Percentiles rank a stretch among this genome's conserved stretches.
These are phyloP conservation scores for Thymallus thymallus DNA, from an alignment of 2,113 vertebrate species.

Conservation along the genomic window DNA sequence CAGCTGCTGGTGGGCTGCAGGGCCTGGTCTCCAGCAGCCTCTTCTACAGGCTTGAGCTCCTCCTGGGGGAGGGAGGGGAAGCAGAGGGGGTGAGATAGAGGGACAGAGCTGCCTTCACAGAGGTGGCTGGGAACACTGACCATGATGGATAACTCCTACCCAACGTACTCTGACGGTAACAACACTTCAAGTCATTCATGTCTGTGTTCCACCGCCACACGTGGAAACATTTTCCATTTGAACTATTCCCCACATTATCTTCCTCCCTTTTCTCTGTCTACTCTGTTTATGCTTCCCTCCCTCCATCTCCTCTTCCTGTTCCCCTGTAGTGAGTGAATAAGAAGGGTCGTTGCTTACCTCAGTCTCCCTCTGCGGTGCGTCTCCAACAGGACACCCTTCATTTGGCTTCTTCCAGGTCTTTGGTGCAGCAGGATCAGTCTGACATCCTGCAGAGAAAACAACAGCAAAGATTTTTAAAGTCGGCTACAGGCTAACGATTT, in stretches of 20 bases:
- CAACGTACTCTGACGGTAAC: not conserved
- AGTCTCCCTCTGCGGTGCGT: conserved; percentile 68
- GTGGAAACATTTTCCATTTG: conserved; percentile 61
- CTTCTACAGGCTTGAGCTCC: conserved; percentile 73
- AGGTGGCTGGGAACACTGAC: conserved; percentile 14
- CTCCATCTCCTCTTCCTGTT: too few relatives aligned
- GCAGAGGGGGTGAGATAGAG: conserved; percentile 4
- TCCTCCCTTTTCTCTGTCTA: too few relatives aligned
- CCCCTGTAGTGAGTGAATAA: not conserved
- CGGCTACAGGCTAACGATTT: too few relatives aligned
- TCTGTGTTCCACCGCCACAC: conserved; percentile 37
- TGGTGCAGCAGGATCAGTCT: conserved; percentile 83
- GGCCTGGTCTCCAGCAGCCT: conserved; percentile 71
- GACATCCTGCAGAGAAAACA: conserved; percentile 72
- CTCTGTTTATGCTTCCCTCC: too few relatives aligned
- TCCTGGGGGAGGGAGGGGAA: conserved; percentile 63
- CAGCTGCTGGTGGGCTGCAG: conserved; percentile 69
- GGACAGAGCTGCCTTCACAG: not conserved
- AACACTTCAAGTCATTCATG: not conserved
- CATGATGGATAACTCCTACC: conserved; percentile 46
- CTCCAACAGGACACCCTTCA: conserved; percentile 77
- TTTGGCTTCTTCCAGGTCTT: conserved; percentile 97
- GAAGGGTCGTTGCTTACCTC: conserved; percentile 71
- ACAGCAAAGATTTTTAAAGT: too few relatives aligned
- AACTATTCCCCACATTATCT: conserved; percentile 8